Conservation (phyloP, 2,797 vertebrate genomes). For the Thripadectes ignobilis region DNA sequence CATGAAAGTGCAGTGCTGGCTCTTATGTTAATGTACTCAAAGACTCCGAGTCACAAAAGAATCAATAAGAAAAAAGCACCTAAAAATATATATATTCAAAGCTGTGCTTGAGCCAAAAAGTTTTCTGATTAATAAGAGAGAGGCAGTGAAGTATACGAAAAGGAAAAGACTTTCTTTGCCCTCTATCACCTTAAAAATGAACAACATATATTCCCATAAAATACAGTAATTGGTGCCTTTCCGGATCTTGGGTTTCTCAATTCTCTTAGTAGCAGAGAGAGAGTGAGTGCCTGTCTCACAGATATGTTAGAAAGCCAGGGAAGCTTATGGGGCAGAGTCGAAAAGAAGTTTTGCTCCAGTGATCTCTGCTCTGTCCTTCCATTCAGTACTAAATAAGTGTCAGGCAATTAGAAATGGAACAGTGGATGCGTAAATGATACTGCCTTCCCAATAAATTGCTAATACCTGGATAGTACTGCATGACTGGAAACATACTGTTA, state of each 20-base stretch:
- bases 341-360: constrained; percentile 50
- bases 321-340: constrained; percentile 24
- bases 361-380: constrained; percentile 60
- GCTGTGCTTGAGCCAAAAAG: neutral
- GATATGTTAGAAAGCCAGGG: constrained; percentile 45
- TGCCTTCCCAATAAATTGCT: constrained; percentile 75
- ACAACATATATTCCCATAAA: constrained; percentile 50
- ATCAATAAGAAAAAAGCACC: constrained; percentile 34
- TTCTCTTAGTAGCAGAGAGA: constrained; percentile 15
- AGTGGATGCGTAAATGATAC: constrained; percentile 73
- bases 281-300: neutral
- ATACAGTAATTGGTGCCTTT: constrained; percentile 59
- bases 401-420: constrained; percentile 77
- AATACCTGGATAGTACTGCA: constrained; percentile 74
- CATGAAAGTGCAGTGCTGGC: neutral
- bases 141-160: constrained; percentile 30
- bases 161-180: constrained; percentile 54
- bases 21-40: constrained; percentile 50
- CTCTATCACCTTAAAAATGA: constrained; percentile 52
- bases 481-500: constrained; percentile 66
- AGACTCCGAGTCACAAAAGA: constrained; percentile 17
- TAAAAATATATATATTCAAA: constrained; percentile 19
- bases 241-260: constrained; percentile 54
- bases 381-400: constrained; percentile 72
- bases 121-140: constrained; percentile 49